These are phyloP conservation scores for Gymnodraco acuticeps DNA, from an alignment of 2,797 vertebrate species.

Conservation along the genomic window DNA sequence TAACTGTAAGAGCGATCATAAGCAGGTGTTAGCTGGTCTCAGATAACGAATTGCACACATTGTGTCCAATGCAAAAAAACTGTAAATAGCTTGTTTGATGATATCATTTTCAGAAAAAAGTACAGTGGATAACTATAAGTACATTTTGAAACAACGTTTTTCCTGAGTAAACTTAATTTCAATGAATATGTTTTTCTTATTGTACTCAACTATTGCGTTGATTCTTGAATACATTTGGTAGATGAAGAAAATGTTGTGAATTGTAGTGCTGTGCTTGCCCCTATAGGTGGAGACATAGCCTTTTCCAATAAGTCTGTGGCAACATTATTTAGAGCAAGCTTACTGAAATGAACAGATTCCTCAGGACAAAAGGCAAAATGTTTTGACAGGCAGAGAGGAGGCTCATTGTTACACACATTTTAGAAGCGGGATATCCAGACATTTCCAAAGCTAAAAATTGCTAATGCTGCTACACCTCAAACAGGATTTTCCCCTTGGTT, in stretches of 20 bases:
- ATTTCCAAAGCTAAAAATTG: constrained; percentile 83
- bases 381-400: constrained; percentile 82
- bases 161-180: not conserved
- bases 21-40: not conserved
- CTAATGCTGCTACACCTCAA: constrained; percentile 84
- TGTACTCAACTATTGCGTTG: not conserved
- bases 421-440: constrained; percentile 74
- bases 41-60: not conserved
- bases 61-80: not conserved
- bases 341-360: constrained; percentile 68
- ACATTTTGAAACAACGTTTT: not conserved
- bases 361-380: constrained; percentile 81
- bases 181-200: not conserved
- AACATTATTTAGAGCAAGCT: constrained; percentile 20
- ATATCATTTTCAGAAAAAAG: not conserved
- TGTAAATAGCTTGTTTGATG: not conserved
- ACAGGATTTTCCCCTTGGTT: constrained; percentile 79
- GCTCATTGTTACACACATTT: constrained; percentile 82
- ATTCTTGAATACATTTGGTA: not conserved
- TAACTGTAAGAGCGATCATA: not conserved
- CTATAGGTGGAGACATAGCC: constrained; percentile 85
- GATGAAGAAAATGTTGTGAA: not conserved
- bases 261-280: constrained; percentile 50
- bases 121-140: not conserved
- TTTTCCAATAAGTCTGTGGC: constrained; percentile 51